These are phyloP conservation scores for Scomber scombrus DNA, from an alignment of 2,113 vertebrate species.

Conservation along the genomic window DNA sequence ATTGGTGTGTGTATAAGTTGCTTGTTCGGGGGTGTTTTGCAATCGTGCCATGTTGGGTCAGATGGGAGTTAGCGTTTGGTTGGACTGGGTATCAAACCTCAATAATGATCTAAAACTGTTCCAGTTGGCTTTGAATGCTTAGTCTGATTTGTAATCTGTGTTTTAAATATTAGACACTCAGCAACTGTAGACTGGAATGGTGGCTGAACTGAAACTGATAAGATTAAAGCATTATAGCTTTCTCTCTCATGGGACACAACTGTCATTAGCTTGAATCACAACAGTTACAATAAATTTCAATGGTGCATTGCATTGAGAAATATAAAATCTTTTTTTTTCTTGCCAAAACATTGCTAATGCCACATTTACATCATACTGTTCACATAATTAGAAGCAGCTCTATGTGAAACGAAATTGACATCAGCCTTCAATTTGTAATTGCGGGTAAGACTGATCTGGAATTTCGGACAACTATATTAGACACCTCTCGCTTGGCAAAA, in stretches of 20 bases:
- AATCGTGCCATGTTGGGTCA: conserved; percentile 44
- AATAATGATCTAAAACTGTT: conserved; percentile 1
- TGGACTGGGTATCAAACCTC: conserved; percentile 1
- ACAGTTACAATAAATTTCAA: not conserved
- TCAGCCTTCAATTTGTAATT: too few relatives aligned
- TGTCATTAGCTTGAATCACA: not conserved
- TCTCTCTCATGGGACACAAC: not conserved
- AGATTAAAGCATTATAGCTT: not conserved
- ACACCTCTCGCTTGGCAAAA: not conserved
- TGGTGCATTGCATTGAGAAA: not conserved
- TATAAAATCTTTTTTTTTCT: too few relatives aligned
- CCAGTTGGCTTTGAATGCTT: too few relatives aligned
- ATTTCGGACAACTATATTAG: too few relatives aligned
- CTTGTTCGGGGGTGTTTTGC: conserved; percentile 68
- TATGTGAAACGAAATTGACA: too few relatives aligned
- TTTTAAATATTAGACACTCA: not conserved
- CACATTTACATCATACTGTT: too few relatives aligned
- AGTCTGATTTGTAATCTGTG: too few relatives aligned
- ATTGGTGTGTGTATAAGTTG: conserved; percentile 36
- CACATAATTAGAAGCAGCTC: too few relatives aligned
- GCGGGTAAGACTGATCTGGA: too few relatives aligned
- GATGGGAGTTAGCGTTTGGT: conserved; percentile 11
- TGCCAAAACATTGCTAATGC: not conserved
- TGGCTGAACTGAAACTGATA: too few relatives aligned
- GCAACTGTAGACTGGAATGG: too few relatives aligned